These are phyloP conservation scores for Delphinus delphis DNA, from an alignment of 2,113 vertebrate genomes.

Conservation along the genomic window DNA sequence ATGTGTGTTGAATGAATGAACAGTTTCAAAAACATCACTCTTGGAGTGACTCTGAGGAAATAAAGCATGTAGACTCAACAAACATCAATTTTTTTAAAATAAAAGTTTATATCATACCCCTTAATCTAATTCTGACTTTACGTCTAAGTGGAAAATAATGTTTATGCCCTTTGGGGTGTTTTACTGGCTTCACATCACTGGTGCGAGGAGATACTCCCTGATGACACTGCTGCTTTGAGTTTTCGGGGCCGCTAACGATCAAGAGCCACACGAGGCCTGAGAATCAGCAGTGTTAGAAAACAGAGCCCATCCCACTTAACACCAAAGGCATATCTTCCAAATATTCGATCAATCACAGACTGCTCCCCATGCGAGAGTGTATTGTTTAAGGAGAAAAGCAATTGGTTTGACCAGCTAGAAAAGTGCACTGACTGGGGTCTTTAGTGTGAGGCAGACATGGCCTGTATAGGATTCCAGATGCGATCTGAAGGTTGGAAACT, in stretches of 20 bases:
- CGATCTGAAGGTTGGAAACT: neutral
- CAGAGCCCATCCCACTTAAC: neutral
- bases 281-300: neutral
- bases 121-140: neutral
- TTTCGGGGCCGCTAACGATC: neutral
- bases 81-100: neutral
- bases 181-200: neutral
- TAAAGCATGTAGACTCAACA: neutral
- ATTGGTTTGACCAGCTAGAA: neutral
- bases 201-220: neutral
- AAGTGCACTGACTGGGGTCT: neutral
- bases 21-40: neutral
- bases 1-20: neutral
- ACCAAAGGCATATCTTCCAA: neutral
- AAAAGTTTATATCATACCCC: neutral
- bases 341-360: neutral
- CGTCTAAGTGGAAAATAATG: neutral
- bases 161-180: neutral
- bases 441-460: neutral
- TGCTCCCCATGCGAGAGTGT: neutral
- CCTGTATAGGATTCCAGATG: neutral
- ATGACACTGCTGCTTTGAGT: neutral
- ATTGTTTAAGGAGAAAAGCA: neutral
- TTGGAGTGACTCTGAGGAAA: neutral
- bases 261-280: accelerated